Evolutionary conservation across 2,113 vertebrate genomes (phyloP), one percentile per base, ranked within the genome.

Genomic region (Pontoporia blainvillei): DNA sequence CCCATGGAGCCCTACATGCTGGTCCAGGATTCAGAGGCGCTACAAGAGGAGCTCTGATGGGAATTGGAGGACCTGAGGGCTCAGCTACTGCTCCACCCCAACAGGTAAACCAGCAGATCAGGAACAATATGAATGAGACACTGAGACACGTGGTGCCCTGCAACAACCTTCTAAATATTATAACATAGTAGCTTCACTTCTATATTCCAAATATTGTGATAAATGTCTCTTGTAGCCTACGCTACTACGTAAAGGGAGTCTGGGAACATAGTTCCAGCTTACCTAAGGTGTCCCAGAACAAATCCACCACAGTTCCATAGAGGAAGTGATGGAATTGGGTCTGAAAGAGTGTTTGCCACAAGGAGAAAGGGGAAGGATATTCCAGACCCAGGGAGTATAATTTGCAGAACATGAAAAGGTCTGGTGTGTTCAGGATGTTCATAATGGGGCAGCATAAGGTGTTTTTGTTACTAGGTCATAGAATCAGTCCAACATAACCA

Each of bases 191-290:
- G 13, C 36, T 81, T 93, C 61, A 20, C 20, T 79, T 81, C 15
- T 62, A 8, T 39, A 39, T 69, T 82, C 34, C 57, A 88, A 72
- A 83, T 81, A 23, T 3, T 29, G 31, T 64, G 36, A 44, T 69
- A 71, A 36, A 23, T 34, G 2, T 92, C 12, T 86, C 46, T 72
- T 44, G 5, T 78, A 39, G n/a, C 62, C 73, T 67, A 4, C 0
- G 2, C 27, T 15, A 17, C 36, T n/a, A 13, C 27, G 17, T 49
- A 78, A 39, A 17, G 11, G 71, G 62, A 49, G 29, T 79, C 61
- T 75, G 29, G 17, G 82, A 94, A 64, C 18, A 6, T 78, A 96
- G 49, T 69, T 88, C 20, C n/a, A 67, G 23, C 34, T 89, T 73
- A 17, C 81, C 41, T 62, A 67, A 54, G 1, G 14, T 64, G 27